Evolutionary conservation across 2,888 invertebrate genomes (phyloP).

Genomic region (Machimus atricapillus): DNA sequence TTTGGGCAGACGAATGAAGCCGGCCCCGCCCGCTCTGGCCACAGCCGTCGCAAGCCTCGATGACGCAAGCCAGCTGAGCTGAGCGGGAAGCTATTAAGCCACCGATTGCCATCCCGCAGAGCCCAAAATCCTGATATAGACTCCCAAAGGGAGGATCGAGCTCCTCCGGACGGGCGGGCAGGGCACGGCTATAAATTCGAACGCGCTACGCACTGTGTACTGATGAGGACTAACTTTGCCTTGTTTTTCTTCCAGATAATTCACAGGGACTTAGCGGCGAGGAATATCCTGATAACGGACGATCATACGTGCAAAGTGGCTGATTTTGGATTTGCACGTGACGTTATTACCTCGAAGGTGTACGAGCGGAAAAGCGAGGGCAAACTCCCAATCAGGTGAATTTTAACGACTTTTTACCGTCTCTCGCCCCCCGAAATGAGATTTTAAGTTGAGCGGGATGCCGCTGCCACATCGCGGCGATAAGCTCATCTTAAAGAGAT

Average conservation of each 20-base stretch:
- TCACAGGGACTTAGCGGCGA: constrained; percentile 87
- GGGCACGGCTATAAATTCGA: background rate
- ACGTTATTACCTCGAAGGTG: constrained; percentile 86
- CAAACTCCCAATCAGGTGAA: constrained; percentile 73
- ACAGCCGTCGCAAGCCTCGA: background rate
- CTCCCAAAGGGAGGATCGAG: background rate
- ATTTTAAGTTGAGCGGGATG: background rate
- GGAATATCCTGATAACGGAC: constrained; percentile 86
- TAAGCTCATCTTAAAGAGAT: constrained; percentile 5
- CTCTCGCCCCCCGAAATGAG: background rate
- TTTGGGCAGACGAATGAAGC: background rate
- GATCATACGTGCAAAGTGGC: constrained; percentile 91
- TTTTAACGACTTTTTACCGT: background rate
- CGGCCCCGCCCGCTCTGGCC: background rate
- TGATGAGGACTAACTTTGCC: constrained; percentile 25
- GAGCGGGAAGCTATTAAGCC: constrained; percentile 13
- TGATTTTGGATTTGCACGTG: constrained; percentile 92
- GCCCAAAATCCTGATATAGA: background rate
- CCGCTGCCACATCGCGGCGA: background rate
- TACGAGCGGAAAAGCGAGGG: constrained; percentile 88
- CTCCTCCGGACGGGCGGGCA: background rate
- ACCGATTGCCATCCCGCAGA: background rate
- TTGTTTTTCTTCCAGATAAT: constrained; percentile 70
- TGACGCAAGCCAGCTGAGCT: background rate
- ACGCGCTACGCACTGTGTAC: background rate